Conservation (phyloP, 2,888 invertebrate species). For the Archips crataeganus region DNA sequence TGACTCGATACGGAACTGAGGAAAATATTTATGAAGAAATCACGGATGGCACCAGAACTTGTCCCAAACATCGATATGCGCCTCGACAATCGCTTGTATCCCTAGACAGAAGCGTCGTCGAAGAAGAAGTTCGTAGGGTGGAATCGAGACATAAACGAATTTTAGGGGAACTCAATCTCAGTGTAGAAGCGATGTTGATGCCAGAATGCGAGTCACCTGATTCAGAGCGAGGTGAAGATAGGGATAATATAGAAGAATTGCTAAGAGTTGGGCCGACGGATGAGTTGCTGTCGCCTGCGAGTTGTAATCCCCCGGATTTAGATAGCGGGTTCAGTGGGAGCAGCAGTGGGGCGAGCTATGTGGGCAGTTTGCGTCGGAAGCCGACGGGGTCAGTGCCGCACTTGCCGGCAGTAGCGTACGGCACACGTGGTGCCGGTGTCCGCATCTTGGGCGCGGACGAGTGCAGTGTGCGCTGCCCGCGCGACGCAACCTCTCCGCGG, state of each 20-base stretch:
- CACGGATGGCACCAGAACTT: constrained; percentile 87
- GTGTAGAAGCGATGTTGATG: constrained; percentile 96
- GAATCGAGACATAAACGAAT: constrained; percentile 93
- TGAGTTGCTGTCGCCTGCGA: constrained; percentile 89
- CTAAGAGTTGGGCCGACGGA: constrained; percentile 90
- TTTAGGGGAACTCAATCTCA: constrained; percentile 94
- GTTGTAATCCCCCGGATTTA: constrained; percentile 88
- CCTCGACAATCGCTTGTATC: constrained; percentile 88
- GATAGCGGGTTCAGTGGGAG: constrained; percentile 94
- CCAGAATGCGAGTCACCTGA: constrained; percentile 89
- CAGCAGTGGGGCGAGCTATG: constrained; percentile 93
- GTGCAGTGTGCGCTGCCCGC: constrained; percentile 72
- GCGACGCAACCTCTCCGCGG: constrained; percentile 73
- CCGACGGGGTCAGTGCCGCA: constrained; percentile 82
- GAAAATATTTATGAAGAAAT: constrained; percentile 94
- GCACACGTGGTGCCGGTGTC: constrained; percentile 80
- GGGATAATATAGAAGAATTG: constrained; percentile 88
- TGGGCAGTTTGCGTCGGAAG: constrained; percentile 88
- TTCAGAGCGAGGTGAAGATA: constrained; percentile 87
- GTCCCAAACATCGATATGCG: constrained; percentile 80
- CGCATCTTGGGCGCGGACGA: constrained; percentile 79
- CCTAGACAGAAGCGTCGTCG: constrained; percentile 90
- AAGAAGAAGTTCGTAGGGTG: constrained; percentile 93
- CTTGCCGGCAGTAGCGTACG: constrained; percentile 82
- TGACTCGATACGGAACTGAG: constrained; percentile 93